These are phyloP conservation scores for Ceratosolen solmsi DNA, from an alignment of 1,140 invertebrate genomes.

Conservation along the genomic window DNA sequence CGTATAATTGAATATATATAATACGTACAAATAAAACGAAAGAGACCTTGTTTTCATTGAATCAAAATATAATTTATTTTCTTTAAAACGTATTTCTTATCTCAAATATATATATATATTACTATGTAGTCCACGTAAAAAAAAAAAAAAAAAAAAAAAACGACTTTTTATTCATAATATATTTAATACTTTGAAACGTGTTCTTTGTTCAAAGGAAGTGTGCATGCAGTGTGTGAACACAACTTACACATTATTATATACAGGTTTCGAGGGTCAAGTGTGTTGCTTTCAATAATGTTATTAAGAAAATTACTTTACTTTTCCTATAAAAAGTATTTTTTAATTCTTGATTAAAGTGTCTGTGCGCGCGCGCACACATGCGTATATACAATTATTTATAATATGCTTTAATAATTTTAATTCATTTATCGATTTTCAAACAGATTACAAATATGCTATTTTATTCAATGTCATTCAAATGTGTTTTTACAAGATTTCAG, in stretches of 20 bases:
- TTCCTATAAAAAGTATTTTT: neutral
- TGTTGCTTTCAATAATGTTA: neutral
- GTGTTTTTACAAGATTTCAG: no score
- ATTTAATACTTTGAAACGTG: neutral
- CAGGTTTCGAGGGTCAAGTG: neutral
- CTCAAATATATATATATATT: no score
- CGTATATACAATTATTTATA: neutral
- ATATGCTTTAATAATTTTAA: neutral
- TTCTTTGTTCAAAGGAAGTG: neutral
- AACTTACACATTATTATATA: neutral
- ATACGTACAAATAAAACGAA: neutral
- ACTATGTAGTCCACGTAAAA: neutral
- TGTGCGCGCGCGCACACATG: neutral
- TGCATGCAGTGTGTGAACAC: neutral
- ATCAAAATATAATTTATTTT: neutral
- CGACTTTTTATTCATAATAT: neutral
- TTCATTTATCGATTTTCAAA: no score
- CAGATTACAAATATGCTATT: no score
- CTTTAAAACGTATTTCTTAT: neutral
- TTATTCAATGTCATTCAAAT: no score
- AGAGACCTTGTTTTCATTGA: neutral
- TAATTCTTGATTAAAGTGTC: no score
- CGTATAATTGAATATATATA: neutral
- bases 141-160: neutral
- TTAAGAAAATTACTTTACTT: neutral